Base-by-base conservation (phyloP, 2,113 vertebrate species). In the Bettongia penicillata region DNA sequence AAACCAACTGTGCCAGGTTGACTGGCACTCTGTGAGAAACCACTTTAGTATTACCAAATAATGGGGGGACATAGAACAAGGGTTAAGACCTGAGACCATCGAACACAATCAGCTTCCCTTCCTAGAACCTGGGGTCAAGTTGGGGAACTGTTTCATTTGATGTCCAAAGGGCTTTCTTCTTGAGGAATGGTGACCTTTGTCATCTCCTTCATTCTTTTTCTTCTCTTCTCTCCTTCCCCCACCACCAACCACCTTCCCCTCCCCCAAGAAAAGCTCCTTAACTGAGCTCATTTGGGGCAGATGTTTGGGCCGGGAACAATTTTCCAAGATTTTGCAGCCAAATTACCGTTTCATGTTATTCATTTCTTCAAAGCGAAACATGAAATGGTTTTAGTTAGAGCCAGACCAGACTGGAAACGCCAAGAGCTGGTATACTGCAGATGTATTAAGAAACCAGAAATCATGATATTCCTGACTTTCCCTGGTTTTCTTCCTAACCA, bases 291-390 rank as follows among this genome's bases (percentile, higher is more conserved):
- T 96, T 91, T 51, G 93, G 95, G 97, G 91, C 96, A 97, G 51
- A 97, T 97, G 98, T 96, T 94, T 94, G 97, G 95, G 96, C 94
- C 93, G 0, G 89, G 93, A 97, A 93, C 95, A 97, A 96, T 91
- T 95, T 96, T 97, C 94, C 94, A 97, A 97, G 52, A 96, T 95
- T 96, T 94, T 96, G 94, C 0, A 95, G 94, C 97, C 97, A 97
- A 98, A 98, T 97, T 97, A 97, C 97, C 96, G 2, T 98, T 98
- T 97, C 97, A 95, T 97, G 92, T 97, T 96, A 97, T 96, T 97
- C 97, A 96, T 97, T 95, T 96, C 96, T 97, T 98, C 97, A 97
- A 97, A 98, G 96, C 94, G 95, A 96, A 98, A 98, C 97, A 98
- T 19, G 91, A 97, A 97, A 93, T 91, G 92, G 96, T 97, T 96